Conservation (phyloP, 2,888 invertebrate species). For the Loripinus fragilis region DNA sequence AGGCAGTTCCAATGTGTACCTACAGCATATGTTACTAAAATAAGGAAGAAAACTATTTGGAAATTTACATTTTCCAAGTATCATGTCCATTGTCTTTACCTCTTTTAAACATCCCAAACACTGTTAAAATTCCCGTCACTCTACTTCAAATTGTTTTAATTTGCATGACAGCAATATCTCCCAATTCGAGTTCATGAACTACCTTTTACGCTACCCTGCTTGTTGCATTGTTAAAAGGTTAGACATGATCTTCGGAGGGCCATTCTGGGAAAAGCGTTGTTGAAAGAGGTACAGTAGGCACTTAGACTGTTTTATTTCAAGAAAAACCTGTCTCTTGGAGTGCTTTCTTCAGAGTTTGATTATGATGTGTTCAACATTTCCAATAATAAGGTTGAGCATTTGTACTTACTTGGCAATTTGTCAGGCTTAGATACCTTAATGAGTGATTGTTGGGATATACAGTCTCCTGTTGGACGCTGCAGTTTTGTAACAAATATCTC, state of each 20-base stretch:
- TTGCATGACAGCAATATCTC: too few species aligned
- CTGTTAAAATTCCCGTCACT: too few species aligned
- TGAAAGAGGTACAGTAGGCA: not conserved
- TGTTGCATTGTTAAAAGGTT: too few species aligned
- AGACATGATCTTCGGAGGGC: not conserved
- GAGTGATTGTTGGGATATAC: not conserved
- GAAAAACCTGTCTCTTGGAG: not conserved
- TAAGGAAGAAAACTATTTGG: too few species aligned
- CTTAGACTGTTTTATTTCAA: not conserved
- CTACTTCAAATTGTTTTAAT: too few species aligned
- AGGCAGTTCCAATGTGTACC: too few species aligned
- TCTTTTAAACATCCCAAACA: too few species aligned
- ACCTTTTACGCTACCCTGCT: too few species aligned
- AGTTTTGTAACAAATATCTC: not conserved
- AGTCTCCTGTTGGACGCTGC: not conserved
- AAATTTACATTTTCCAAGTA: too few species aligned
- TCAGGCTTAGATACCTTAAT: not conserved
- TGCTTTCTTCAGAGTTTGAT: not conserved
- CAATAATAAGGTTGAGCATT: not conserved
- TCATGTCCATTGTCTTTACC: too few species aligned
- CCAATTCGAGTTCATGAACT: too few species aligned
- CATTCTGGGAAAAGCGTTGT: not conserved
- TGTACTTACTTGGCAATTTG: not conserved
- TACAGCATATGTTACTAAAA: too few species aligned
- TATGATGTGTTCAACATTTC: not conserved